Percentiles rank a stretch among this genome's conserved stretches.
Evolutionary conservation across 1,140 invertebrate species (phyloP).

Genomic region (Hermatobates lingyangjiaoensis): DNA sequence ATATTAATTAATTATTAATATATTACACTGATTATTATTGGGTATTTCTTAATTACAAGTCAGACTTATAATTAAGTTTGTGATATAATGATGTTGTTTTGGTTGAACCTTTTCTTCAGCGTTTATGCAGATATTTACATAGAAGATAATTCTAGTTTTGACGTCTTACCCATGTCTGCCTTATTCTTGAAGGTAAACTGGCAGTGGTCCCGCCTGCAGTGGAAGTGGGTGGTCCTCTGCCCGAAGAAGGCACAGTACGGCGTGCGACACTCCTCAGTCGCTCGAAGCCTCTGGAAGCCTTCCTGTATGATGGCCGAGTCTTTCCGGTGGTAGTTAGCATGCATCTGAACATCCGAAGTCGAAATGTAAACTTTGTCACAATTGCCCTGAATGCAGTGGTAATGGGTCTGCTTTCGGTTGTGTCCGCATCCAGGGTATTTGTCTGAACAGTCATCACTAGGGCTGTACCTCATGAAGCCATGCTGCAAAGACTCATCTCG

Average conservation of each 20-base stretch:
- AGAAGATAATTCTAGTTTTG: no score
- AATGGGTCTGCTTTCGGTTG: conserved; percentile 93
- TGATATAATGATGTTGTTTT: no score
- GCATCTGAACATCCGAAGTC: conserved; percentile 98
- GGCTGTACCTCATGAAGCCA: conserved; percentile 88
- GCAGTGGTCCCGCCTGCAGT: conserved; percentile 76
- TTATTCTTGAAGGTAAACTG: conserved; percentile 97
- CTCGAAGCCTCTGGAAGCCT: conserved; percentile 79
- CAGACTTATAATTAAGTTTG: no score
- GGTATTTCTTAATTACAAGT: no score
- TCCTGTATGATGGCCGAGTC: conserved; percentile 94
- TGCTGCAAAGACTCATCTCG: conserved; percentile 88
- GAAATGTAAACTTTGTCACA: conserved; percentile 67
- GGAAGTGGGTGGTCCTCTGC: conserved; percentile 94
- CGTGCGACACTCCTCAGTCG: conserved; percentile 77
- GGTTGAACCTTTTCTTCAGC: no score
- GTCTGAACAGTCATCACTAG: conserved; percentile 75
- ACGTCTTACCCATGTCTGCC: conserved; percentile 95
- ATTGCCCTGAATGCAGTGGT: conserved; percentile 80
- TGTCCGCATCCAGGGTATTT: conserved; percentile 66
- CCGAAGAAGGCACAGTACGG: conserved; percentile 77
- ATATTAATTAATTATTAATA: no score
- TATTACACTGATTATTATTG: no score
- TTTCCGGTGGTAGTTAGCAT: conserved; percentile 95
- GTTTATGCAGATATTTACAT: no score